Conservation (phyloP, 2,113 vertebrate species). For the Butorides virescens region DNA sequence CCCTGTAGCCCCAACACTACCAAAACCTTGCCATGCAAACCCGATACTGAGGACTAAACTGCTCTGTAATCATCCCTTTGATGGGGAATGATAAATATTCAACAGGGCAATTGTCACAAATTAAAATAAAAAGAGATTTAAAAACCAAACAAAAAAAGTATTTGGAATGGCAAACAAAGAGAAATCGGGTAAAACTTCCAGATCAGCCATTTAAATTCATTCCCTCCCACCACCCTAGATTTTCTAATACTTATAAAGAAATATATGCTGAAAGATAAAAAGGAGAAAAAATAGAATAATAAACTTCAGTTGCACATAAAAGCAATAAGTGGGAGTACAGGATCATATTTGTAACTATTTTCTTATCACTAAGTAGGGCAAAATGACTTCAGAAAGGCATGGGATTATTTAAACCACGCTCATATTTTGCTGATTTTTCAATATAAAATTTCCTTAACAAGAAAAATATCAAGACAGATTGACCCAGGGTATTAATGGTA, state of each 20-base stretch:
- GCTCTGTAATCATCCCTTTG: background rate
- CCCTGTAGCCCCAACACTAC: background rate
- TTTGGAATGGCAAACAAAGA: background rate
- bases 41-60: background rate
- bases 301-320: constrained; percentile 23
- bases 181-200: background rate
- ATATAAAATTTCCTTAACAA: background rate
- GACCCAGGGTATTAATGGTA: background rate
- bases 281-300: constrained; percentile 16
- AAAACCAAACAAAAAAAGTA: background rate
- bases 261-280: constrained; percentile 20
- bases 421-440: background rate
- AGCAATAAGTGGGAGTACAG: constrained; percentile 17
- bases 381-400: constrained; percentile 1
- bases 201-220: background rate
- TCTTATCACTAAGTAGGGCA: background rate
- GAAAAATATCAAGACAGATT: background rate
- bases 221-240: background rate
- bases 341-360: constrained; percentile 44
- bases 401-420: background rate
- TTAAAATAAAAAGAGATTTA: background rate
- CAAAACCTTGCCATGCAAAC: background rate
- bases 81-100: background rate
- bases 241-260: constrained; percentile 4
- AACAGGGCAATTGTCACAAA: background rate